Percentiles rank a stretch among this genome's conserved stretches.
These are phyloP conservation scores for Temnothorax curvispinosus DNA, from an alignment of 1,140 invertebrate genomes.

Conservation along the genomic window DNA sequence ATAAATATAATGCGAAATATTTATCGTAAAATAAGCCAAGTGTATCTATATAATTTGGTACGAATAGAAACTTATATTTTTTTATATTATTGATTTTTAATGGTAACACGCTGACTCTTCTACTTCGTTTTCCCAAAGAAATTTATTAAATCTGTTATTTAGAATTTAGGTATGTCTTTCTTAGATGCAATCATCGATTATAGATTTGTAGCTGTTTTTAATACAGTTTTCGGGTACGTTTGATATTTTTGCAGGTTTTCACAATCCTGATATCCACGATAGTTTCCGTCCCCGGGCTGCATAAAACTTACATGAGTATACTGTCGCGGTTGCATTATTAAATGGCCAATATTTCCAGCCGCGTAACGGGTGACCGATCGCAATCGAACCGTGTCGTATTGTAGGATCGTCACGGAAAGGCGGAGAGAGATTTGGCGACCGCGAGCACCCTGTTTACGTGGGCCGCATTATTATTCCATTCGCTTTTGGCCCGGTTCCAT, in stretches of 20 bases:
- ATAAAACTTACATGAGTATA: not conserved
- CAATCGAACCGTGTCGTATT: not conserved
- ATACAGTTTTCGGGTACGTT: not conserved
- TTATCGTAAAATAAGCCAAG: not conserved
- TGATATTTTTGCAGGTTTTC: slow-evolving; percentile 1
- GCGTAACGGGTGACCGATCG: not conserved
- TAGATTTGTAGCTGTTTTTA: not conserved
- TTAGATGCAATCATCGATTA: not conserved
- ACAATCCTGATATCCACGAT: not conserved
- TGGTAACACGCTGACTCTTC: not conserved
- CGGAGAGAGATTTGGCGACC: not conserved
- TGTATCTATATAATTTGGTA: not conserved
- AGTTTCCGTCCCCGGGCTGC: not conserved
- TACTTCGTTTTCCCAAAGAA: not conserved
- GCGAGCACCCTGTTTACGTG: not conserved
- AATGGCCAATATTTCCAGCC: slow-evolving; percentile 3
- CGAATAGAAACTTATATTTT: not conserved
- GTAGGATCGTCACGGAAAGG: not conserved
- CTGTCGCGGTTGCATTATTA: slow-evolving; percentile 13
- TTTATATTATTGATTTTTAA: not conserved
- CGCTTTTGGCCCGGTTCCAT: not conserved
- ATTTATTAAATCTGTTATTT: not conserved
- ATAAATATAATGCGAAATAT: not conserved
- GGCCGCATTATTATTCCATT: slow-evolving; percentile 36
- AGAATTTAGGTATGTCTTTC: not conserved